Percentiles rank a stretch among this genome's conserved stretches.
Conservation (phyloP, 2,797 vertebrate species). For the Lutjanus campechanus region DNA sequence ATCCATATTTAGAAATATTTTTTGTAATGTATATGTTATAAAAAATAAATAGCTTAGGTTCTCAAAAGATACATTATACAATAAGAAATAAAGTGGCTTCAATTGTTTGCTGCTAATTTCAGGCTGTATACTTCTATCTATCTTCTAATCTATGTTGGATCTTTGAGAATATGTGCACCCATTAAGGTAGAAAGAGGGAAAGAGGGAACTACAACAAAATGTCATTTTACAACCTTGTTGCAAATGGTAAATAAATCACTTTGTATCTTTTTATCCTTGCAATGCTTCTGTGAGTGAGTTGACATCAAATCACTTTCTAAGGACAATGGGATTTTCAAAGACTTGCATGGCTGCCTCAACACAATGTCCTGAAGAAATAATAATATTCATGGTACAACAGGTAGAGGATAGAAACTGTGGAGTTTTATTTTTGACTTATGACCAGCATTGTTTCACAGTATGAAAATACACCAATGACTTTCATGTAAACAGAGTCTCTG, state of each 20-base stretch:
- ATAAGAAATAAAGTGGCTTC: background rate
- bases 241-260: too few species aligned
- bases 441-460: slow-evolving; percentile 8
- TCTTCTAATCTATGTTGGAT: background rate
- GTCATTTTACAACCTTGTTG: too few species aligned
- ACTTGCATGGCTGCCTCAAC: background rate
- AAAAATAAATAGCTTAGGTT: background rate
- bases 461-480: slow-evolving; percentile 13
- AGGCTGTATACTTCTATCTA: background rate
- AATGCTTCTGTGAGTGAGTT: background rate
- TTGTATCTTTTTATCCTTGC: too few species aligned
- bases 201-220: too few species aligned
- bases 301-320: background rate
- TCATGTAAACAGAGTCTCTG: slow-evolving; percentile 12
- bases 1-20: background rate
- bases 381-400: background rate
- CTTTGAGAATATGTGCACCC: background rate
- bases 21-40: background rate
- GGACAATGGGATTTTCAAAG: background rate
- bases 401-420: background rate
- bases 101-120: background rate
- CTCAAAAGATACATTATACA: background rate
- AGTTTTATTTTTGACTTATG: slow-evolving; percentile 14
- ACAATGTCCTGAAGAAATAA: background rate
- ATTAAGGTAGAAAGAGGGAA: background rate